Percentiles rank a stretch among this genome's conserved stretches.
phyloP scores from a whole-genome alignment of 2,888 invertebrate species.

The Nomada hirtipes region DNA sequence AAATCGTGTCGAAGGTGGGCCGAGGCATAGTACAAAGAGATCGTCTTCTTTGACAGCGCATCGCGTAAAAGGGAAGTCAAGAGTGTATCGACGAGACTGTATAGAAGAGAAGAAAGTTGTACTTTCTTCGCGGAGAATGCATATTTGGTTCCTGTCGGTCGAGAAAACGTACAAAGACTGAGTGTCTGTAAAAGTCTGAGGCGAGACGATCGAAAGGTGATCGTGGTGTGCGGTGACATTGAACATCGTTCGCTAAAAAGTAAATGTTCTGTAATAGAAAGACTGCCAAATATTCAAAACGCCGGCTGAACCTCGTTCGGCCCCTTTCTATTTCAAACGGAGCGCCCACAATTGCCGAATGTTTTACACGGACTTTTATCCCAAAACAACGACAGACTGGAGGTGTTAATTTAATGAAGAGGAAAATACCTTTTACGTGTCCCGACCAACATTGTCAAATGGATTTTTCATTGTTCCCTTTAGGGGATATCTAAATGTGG shows the following conservation, averaged over 20 bases:
- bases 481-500: slow-evolving; percentile 18
- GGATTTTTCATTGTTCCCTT: slow-evolving; percentile 7
- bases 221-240: neutral
- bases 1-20: neutral
- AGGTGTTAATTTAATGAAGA: neutral
- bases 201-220: neutral
- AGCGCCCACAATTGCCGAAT: neutral
- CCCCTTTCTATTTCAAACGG: neutral
- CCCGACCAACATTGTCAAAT: neutral
- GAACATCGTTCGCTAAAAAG: neutral
- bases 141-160: neutral
- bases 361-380: neutral
- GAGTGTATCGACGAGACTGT: neutral
- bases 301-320: slow-evolving; percentile 8
- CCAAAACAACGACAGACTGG: neutral
- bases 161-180: slow-evolving; percentile 27
- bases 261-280: slow-evolving; percentile 34
- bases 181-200: slow-evolving; percentile 25
- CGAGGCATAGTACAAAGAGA: slow-evolving; percentile 41
- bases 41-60: neutral
- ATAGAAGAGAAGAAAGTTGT: neutral
- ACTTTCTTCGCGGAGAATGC: neutral
- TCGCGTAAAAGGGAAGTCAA: neutral
- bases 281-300: slow-evolving; percentile 53
- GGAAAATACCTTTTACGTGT: neutral